These are phyloP conservation scores for Drosophila histrio DNA, from an alignment of 2,888 invertebrate species.

Conservation along the genomic window DNA sequence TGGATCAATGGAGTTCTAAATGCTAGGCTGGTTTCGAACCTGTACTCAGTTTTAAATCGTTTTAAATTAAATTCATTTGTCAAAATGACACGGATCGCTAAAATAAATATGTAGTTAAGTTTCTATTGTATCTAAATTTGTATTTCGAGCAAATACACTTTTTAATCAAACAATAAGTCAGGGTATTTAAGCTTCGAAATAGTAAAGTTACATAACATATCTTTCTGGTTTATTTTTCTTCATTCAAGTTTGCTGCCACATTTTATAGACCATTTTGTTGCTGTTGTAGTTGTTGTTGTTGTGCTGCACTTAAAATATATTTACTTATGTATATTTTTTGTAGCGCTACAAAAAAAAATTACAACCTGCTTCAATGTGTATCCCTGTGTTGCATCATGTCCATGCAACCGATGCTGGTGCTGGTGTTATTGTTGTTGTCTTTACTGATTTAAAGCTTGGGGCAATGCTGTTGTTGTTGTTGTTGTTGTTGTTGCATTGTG, in stretches of 20 bases:
- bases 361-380: conserved; percentile 45
- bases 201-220: background rate
- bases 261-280: conserved; percentile 41
- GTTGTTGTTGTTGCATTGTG: conserved; percentile 48
- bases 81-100: no score
- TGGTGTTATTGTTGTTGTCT: conserved; percentile 30
- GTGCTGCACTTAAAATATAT: conserved; percentile 63
- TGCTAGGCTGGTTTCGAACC: no score
- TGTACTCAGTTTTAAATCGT: no score
- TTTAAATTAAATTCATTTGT: no score
- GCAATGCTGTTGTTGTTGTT: conserved; percentile 25
- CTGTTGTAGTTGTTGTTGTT: conserved; percentile 18
- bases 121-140: no score
- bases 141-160: no score
- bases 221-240: conserved; percentile 10
- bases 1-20: no score
- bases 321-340: conserved; percentile 62
- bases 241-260: conserved; percentile 18
- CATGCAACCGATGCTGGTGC: conserved; percentile 17
- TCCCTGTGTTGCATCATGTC: conserved; percentile 9
- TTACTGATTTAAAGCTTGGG: conserved; percentile 57
- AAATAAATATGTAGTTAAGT: no score
- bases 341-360: conserved; percentile 29
- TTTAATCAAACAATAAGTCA: background rate
- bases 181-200: conserved; percentile 4